Percentiles rank a stretch among this genome's conserved stretches.
Evolutionary conservation across 2,113 vertebrate species (phyloP).

Genomic region (Trochalopteron elliotii): DNA sequence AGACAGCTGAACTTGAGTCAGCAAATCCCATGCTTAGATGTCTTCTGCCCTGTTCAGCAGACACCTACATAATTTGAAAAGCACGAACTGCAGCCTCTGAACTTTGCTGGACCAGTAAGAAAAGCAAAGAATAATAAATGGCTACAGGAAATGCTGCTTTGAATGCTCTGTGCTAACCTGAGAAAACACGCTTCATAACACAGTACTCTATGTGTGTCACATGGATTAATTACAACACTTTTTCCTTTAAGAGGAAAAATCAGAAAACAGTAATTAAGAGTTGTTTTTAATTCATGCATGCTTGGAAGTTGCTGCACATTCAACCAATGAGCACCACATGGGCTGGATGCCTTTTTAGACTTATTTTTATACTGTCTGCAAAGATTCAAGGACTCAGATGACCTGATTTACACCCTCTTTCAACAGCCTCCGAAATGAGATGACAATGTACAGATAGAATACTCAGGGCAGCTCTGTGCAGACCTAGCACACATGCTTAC

Average conservation of each 20-base stretch:
- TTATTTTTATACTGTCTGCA: not conserved
- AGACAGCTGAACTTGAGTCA: not conserved
- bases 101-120: not conserved
- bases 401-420: not conserved
- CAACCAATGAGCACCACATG: not conserved
- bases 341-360: not conserved
- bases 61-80: not conserved
- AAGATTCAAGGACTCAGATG: not conserved
- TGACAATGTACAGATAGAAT: accelerated
- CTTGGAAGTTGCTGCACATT: not conserved
- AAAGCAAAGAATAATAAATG: not conserved
- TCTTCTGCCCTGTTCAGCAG: not conserved
- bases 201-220: accelerated
- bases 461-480: not conserved
- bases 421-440: accelerated
- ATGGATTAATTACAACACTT: not conserved
- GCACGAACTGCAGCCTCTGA: not conserved
- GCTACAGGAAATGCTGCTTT: not conserved
- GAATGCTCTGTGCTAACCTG: not conserved
- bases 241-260: not conserved
- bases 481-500: constrained; percentile 51
- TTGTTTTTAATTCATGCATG: not conserved
- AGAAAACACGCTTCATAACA: not conserved
- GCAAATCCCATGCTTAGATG: not conserved
- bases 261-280: not conserved